These are phyloP conservation scores for Cariama cristata DNA, from an alignment of 2,113 vertebrate genomes.

Conservation along the genomic window DNA sequence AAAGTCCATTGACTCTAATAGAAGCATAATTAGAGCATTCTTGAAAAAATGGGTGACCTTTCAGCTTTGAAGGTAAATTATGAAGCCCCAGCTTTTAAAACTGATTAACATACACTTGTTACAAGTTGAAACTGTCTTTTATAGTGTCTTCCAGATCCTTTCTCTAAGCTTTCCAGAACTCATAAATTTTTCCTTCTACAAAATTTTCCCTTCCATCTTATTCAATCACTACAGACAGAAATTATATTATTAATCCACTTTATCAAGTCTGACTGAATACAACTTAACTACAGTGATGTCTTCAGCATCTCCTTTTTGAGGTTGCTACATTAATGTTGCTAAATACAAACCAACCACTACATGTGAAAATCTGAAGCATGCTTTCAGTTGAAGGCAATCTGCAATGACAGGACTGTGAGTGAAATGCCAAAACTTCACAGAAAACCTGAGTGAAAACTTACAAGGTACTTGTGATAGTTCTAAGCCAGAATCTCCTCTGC, in stretches of 20 bases:
- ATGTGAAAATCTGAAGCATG: not conserved
- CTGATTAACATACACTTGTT: not conserved
- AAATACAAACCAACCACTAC: not conserved
- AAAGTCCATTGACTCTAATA: not conserved
- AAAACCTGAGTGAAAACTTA: not conserved
- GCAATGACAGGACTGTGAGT: not conserved
- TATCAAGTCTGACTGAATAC: constrained; percentile 6
- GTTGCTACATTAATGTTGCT: not conserved
- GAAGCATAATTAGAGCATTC: not conserved
- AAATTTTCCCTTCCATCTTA: not conserved
- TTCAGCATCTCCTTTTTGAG: not conserved
- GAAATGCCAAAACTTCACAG: not conserved
- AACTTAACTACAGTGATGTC: not conserved
- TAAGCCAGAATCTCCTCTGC: not conserved
- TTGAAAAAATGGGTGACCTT: not conserved
- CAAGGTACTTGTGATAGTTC: not conserved
- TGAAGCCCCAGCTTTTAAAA: not conserved
- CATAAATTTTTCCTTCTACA: not conserved
- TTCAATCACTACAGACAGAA: not conserved
- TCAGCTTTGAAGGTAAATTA: not conserved
- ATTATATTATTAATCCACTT: not conserved
- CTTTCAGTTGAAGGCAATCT: not conserved
- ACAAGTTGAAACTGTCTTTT: not conserved
- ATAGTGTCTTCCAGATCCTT: not conserved
- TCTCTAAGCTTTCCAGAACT: not conserved